Evolutionary conservation across 2,797 vertebrate genomes (phyloP), one percentile per base, ranked within the genome.

Genomic region (Microctenopoma lineatum): DNA sequence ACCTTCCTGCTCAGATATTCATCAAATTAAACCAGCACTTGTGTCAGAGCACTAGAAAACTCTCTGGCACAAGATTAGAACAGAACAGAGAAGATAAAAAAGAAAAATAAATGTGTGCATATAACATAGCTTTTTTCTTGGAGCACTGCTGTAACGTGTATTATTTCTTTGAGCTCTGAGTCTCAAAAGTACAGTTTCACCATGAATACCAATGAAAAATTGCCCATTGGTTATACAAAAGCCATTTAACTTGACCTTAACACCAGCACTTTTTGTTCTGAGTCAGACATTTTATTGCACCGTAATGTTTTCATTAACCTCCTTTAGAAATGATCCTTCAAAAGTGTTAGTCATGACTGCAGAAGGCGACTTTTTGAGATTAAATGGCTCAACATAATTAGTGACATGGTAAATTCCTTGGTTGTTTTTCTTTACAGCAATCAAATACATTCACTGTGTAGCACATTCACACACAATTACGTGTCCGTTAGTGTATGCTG

Each of bases 171-270:
- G 14, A 68, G 6, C 46, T 81, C n/a, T 61, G 16, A 66, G 54
- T 79, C 25, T 54, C 11, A 36, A 21, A 36, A 56, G 56, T 1
- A 51, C 6, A 51, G 39, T 56, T 52, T 61, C 12, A 36, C 15
- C 27, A n/a, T 67, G 48, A 81, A 75, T 47, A 61, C 11, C 36
- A 69, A 7, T 68, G 42, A 74, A 58, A 14, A 14, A 69, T 54
- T 70, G n/a, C 1, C 41, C 14, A 58, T 34, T 32, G 36, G 44
- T 66, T 54, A 60, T 18, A 21, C 26, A 71, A 56, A 68, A 44
- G 13, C n/a, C 53, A 44, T 68, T 73, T 58, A 60, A 59, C 3
- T 5, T 63, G 34, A 77, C 55, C 52, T 14, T 59, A 27, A 66
- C 80, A 75, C 71, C 50, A 15, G 50, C 2, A 15, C 21, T 54